Base-by-base conservation (phyloP, 2,888 invertebrate species). In the Amiota minor region DNA sequence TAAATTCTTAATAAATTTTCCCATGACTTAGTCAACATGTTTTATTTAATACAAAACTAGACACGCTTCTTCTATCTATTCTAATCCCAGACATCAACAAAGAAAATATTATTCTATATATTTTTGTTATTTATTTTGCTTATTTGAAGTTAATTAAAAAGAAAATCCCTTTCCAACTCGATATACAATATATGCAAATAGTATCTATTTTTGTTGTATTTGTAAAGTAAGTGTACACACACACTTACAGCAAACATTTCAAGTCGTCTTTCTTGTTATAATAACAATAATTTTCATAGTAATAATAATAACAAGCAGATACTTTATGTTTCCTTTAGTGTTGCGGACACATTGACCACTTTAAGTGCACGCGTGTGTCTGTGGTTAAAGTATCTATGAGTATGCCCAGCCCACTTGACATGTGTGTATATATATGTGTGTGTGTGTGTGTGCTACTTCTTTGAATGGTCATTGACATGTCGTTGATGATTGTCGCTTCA, bases 391-490 rank as follows among this genome's bases (percentile, higher is more conserved):
- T 62, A 23, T 62, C 62, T 59, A 11, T n/a, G n/a, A n/a, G n/a
- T n/a, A n/a, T 10, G 20, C 20, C 20, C 20, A 10, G 9, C 59
- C 20, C 59, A 20, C 53, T 50, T 59, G 4, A 4, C 10, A 20
- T 59, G 20, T 11, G 0, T 11, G n/a, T 16, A 9, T 11, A 16
- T 4, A n/a, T 20, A 4, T 3, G 1, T 11, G 20, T 20, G 10
- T 18, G 56, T 11, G 10, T 59, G 59, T 16, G 59, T 59, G 16
- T 16, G 14, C 35, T 62, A 62, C 23, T 35, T 61, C 69, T 61
- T 73, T 56, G 77, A 50, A 49, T 77, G 78, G 73, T 76, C 74
- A 71, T 76, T 74, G 75, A 80, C 77, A 80, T 78, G 77, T 64
- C 79, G 69, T 79, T 79, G 75, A 71, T 61, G 45, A 49, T 70